Conservation (phyloP, 1,140 invertebrate species). For the Penaeus japonicus region DNA sequence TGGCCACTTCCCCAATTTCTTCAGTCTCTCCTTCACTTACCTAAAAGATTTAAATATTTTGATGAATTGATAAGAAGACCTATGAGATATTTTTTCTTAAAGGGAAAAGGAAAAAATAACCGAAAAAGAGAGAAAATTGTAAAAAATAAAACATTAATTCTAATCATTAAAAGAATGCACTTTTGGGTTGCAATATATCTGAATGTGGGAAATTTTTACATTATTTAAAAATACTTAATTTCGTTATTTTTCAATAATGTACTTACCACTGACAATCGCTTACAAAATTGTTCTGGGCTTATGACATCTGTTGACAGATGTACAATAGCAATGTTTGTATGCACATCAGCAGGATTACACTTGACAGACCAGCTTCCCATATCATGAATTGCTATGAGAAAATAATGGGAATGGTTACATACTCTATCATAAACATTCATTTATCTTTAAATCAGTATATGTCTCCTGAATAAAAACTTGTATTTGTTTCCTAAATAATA, state of each 20-base stretch:
- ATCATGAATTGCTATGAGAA: slow-evolving; percentile 16
- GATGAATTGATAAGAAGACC: background rate
- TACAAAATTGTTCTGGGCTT: slow-evolving; percentile 37
- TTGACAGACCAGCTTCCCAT: slow-evolving; percentile 18
- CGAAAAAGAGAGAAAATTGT: too few species aligned
- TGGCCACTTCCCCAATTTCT: slow-evolving; percentile 23
- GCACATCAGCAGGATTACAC: slow-evolving; percentile 18
- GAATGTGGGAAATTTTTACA: too few species aligned
- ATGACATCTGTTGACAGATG: slow-evolving; percentile 2
- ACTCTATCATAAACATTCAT: background rate
- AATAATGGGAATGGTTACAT: background rate
- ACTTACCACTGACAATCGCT: slow-evolving; percentile 24
- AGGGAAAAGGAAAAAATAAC: too few species aligned
- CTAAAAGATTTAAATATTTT: background rate
- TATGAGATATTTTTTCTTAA: too few species aligned
- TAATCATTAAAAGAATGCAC: too few species aligned
- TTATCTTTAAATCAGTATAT: background rate
- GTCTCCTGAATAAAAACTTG: too few species aligned
- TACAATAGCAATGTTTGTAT: slow-evolving; percentile 43
- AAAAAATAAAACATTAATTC: too few species aligned
- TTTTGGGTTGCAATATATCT: too few species aligned
- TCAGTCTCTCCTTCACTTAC: slow-evolving; percentile 21
- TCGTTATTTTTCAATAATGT: background rate
- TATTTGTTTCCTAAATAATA: too few species aligned
- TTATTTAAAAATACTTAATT: too few species aligned